Base-by-base conservation (phyloP, 2,113 vertebrate genomes). In the Lucifuga dentata region DNA sequence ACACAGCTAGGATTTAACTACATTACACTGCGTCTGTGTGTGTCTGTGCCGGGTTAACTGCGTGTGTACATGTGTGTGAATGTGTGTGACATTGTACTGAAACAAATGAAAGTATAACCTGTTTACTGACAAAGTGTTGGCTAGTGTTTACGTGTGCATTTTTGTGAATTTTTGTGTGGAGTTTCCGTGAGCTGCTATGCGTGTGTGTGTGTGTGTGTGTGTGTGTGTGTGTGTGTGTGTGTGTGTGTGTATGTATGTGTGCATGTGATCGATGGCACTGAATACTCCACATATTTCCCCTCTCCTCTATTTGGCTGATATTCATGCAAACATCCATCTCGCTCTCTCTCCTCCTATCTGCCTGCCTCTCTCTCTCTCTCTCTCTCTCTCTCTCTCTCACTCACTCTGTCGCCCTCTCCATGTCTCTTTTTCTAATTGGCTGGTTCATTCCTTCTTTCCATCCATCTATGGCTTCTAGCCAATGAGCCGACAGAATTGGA, bases 401-500 rank as follows among this genome's bases (percentile, higher is more conserved):
- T 21, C 29, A 21, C 51, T 33, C 65, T 66, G 68, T 68, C 74
- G 58, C 33, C 53, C 53, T 62, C 49, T 39, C 45, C 5, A 20
- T 64, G 62, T 73, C 82, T 75, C 72, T 77, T 65, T 45, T 81
- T 87, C 85, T 89, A 91, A 89, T 89, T 90, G 86, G 88, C 77
- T 62, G 68, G 73, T 59, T 62, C 72, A 46, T 78, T 84, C 60
- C 45, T 50, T 59, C 51, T 67, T 75, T 74, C 58, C 74, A 88
- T 86, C 77, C 66, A 77, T 86, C 86, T 79, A 65, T 82, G 87
- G 87, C 83, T 70, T 41, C 71, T 73, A 60, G 84, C 88, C 90
- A 90, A 85, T 88, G 87, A 89, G 86, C 83, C 81, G 66, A 87
- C 76, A 68, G 84, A 87, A 90, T 90, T 89, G 81, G 70, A 88